Base-by-base conservation (phyloP, 2,113 vertebrate species). In the Macrotis lagotis region DNA sequence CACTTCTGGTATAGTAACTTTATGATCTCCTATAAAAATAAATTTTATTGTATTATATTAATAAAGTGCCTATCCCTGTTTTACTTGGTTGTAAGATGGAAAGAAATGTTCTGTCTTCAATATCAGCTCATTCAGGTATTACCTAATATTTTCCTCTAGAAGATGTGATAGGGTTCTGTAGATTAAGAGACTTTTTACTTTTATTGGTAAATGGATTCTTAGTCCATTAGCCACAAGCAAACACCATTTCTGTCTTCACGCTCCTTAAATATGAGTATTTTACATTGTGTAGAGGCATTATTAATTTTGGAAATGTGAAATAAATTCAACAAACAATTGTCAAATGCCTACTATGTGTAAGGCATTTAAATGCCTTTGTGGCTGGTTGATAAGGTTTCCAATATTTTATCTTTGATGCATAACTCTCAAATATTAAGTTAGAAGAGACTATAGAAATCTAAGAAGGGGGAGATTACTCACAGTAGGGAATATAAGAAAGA, bases 11-110 rank as follows among this genome's bases (percentile, higher is more conserved):
- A 90, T 48, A 93, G 91, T 92, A 96, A 95, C 94, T 97, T 97
- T 97, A 98, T 97, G 91, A 92, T 22, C 24, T 10, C 91, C 92
- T 94, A 94, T 95, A 97, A 96, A 97, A 95, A 96, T 96, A 97
- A 95, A 94, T 96, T 93, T 92, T 95, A 96, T 91, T 94, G 88
- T 95, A 93, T 94, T 96, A 22, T 94, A 92, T 96, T 95, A 97
- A 44, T 96, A 90, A 97, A 96, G 48, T 94, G 74, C 74, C 91
- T 91, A 94, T 96, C 97, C 95, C 47, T 88, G 94, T 91, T 91
- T 55, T 55, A 91, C 49, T 92, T 92, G 91, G 48, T 95, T 94
- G n/a, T 96, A 96, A 96, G 74, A 88, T 93, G 52, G 52, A 96
- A 96, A 96, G 93, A 95, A 88, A 53, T 83, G 22, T 89, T 94